phyloP scores from a whole-genome alignment of 2,888 invertebrate species.

The Itoplectis maculator region DNA sequence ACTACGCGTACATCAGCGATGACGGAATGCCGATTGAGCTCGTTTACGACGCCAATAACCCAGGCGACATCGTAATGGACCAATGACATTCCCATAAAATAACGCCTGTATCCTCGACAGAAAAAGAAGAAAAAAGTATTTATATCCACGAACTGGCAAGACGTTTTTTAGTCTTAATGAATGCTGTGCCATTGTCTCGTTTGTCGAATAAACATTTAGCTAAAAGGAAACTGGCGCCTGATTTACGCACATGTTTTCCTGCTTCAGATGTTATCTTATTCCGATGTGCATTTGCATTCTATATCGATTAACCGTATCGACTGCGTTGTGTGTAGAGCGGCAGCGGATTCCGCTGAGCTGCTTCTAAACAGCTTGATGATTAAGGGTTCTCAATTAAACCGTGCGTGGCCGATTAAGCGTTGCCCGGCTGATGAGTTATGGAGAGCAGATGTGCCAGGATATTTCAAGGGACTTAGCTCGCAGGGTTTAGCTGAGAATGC shows the following conservation, averaged over 20 bases:
- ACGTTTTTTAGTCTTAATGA: background rate
- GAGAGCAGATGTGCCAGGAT: slow-evolving; percentile 36
- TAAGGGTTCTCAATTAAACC: slow-evolving; percentile 42
- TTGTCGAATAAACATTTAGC: background rate
- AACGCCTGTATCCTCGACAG: background rate
- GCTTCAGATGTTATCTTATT: background rate
- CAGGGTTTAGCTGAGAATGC: slow-evolving; percentile 36
- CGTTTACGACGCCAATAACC: slow-evolving; percentile 52
- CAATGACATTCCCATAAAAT: slow-evolving; percentile 17
- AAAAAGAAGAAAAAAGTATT: background rate
- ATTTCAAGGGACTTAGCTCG: slow-evolving; percentile 59
- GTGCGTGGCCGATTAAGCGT: slow-evolving; percentile 46
- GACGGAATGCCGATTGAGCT: slow-evolving; percentile 45
- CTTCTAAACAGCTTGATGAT: slow-evolving; percentile 24
- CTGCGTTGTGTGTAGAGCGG: background rate
- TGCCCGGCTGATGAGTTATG: slow-evolving; percentile 50
- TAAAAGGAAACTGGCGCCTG: background rate
- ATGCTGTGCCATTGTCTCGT: background rate
- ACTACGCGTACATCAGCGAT: slow-evolving; percentile 44
- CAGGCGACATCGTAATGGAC: slow-evolving; percentile 16
- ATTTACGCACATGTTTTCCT: background rate
- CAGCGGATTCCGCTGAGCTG: background rate
- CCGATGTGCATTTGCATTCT: background rate
- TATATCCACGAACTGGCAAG: background rate
- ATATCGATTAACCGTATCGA: too few relatives aligned